A percentile compares a stretch with the other conserved stretches of the same genome.
These are phyloP conservation scores for Pissodes strobi DNA, from an alignment of 1,140 invertebrate genomes.

Conservation along the genomic window DNA sequence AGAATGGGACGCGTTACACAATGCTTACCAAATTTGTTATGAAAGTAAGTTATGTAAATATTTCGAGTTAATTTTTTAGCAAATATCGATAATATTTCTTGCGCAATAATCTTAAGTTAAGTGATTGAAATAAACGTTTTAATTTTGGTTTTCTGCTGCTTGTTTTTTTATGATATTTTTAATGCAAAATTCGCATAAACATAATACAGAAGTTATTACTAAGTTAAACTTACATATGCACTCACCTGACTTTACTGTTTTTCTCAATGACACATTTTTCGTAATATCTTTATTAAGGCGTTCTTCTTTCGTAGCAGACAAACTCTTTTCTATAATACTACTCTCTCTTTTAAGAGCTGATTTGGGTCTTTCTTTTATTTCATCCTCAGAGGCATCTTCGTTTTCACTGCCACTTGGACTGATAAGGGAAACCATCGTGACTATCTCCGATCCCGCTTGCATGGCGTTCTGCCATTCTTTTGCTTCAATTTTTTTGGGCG, in stretches of 20 bases:
- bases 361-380: conserved; percentile 20
- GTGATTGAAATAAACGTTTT: too few relatives aligned
- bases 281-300: conserved; percentile 11
- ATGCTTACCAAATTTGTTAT: too few relatives aligned
- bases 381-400: conserved; percentile 49
- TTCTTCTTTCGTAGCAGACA: neutral
- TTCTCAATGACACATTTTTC: conserved; percentile 49
- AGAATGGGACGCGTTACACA: too few relatives aligned
- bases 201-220: too few relatives aligned
- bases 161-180: too few relatives aligned
- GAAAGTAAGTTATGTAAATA: too few relatives aligned
- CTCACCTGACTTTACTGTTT: conserved; percentile 56
- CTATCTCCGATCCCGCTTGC: conserved; percentile 52
- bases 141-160: too few relatives aligned
- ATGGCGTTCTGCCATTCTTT: conserved; percentile 31
- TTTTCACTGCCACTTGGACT: conserved; percentile 62
- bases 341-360: conserved; percentile 37
- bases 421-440: conserved; percentile 63
- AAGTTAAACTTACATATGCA: too few relatives aligned
- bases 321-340: conserved; percentile 34
- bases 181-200: too few relatives aligned
- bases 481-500: conserved; percentile 17
- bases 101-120: too few relatives aligned
- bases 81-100: too few relatives aligned
- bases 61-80: too few relatives aligned